Evolutionary conservation across 2,888 invertebrate species (phyloP), one percentile per base, ranked within the genome.

Genomic region (Cataglyphis altisquamis): DNA sequence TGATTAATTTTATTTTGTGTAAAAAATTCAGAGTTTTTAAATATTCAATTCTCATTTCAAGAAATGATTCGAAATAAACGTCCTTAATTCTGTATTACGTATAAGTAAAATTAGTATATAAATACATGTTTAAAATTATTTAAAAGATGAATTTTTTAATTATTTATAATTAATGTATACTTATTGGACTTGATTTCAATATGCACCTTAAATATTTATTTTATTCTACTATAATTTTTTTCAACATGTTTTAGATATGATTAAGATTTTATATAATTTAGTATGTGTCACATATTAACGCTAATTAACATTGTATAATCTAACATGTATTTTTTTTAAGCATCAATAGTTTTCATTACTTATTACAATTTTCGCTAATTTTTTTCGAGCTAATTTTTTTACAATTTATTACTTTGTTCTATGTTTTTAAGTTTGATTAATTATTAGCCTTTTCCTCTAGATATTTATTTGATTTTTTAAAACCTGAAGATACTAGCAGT

Each of bases 351-450:
- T 12, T 6, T 21, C 15, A 41, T 52, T 25, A 6, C 4, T 3
- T 32, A 21, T n/a, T 62, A 0, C 0, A 0, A 9, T 45, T 29
- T 73, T 60, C 1, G 25, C 29, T 36, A 32, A 48, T 41, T 73
- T 45, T 73, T 73, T 60, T 60, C 1, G n/a, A 21, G 25, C 29
- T 36, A 32, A 48, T 41, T 73, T 45, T 73, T 73, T 60, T 29
- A n/a, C 3, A 73, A 74, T n/a, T 63, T 3, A 10, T 36, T 18
- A 39, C 1, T 64, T 29, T n/a, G 15, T n/a, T 45, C 15, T 0
- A 9, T 1, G 25, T 1, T 25, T 25, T 25, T 25, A 25, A 18
- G n/a, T 12, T 74, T 48, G n/a, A 48, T 74, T 74, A 48, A 45
- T 63, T 62, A 62, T 62, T 74, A 45, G 1, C 0, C 1, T 62